Evolutionary conservation across 2,888 invertebrate genomes (phyloP), one percentile per base, ranked within the genome.

Genomic region (Stenchaetothrips biformis): DNA sequence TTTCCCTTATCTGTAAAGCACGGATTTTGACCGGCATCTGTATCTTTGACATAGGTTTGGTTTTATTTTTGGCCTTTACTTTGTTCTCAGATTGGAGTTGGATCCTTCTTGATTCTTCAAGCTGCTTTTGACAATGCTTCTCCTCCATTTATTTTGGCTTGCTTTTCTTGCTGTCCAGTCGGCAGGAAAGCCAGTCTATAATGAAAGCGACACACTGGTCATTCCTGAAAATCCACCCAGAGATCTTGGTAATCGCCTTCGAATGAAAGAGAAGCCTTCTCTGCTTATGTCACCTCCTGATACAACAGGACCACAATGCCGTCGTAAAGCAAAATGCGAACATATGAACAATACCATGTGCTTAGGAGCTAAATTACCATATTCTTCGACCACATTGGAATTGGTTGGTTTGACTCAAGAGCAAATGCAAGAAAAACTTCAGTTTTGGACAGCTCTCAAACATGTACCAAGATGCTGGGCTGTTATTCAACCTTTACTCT

Each of bases 391-490:
- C 0, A 94, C 94, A 78, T 88, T 94, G 47, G 92, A 92, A 84
- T 89, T 96, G 25, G 93, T 89, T 82, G 87, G 94, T 0, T 93
- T 81, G 80, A 83, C 83, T 77, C 81, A 85, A 84, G 84, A 84
- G 25, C 83, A 83, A 37, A 81, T 84, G 74, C 80, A 82, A 25
- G 82, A 84, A 59, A 74, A 74, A 21, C 25, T 74, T 7, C 67
- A 74, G 67, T 74, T 74, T 25, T 84, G 84, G 84, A 83, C 92
- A 86, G 92, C 93, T 81, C 86, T 97, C 81, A 91, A 92, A 82
- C 93, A 93, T 87, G 92, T 97, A 82, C 98, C 98, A 82, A 95
- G 94, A 87, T 98, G 98, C 86, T 98, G 98, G 98, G 93, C 95
- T 53, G 95, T 96, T 0, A 92, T 98, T 83, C 95, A 97, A 88